These are phyloP conservation scores for Brachionus paranguensis DNA, from an alignment of 1,140 invertebrate species.

Conservation along the genomic window DNA sequence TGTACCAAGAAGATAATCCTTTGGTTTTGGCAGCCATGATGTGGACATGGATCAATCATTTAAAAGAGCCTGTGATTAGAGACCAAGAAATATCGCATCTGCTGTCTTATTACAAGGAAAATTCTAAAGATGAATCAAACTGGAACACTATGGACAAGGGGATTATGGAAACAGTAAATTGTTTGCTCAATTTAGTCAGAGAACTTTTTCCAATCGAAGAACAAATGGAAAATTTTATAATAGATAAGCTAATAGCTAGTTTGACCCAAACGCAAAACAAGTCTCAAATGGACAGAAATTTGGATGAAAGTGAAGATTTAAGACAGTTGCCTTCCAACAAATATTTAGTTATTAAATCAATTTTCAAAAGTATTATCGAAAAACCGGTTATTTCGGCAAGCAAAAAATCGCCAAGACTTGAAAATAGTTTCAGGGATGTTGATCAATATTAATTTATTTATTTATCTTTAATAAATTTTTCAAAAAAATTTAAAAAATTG, in stretches of 20 bases:
- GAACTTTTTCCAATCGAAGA: slow-evolving; percentile 6
- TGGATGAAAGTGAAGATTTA: not conserved
- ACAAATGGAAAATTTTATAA: not conserved
- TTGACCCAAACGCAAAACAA: slow-evolving; percentile 11
- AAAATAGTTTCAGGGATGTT: not conserved
- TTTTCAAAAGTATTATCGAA: not conserved
- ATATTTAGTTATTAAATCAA: not conserved
- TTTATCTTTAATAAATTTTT: not conserved
- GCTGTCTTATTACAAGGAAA: not conserved
- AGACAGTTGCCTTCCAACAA: not conserved
- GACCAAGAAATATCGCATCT: slow-evolving; percentile 20
- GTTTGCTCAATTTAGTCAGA: not conserved
- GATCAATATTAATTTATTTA: not conserved
- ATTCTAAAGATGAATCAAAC: not conserved
- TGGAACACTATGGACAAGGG: not conserved
- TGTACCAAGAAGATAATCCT: slow-evolving; percentile 16
- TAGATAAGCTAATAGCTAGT: not conserved
- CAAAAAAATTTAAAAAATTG: no score
- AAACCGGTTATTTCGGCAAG: not conserved
- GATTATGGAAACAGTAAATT: not conserved
- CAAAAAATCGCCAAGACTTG: not conserved
- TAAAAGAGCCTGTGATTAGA: slow-evolving; percentile 29
- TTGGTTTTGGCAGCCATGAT: not conserved
- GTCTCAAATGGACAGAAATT: not conserved
- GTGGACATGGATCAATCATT: slow-evolving; percentile 27